A percentile compares a stretch with the other conserved stretches of the same genome.
Evolutionary conservation across 2,888 invertebrate genomes (phyloP).

Genomic region (Ypsolopha sequella): DNA sequence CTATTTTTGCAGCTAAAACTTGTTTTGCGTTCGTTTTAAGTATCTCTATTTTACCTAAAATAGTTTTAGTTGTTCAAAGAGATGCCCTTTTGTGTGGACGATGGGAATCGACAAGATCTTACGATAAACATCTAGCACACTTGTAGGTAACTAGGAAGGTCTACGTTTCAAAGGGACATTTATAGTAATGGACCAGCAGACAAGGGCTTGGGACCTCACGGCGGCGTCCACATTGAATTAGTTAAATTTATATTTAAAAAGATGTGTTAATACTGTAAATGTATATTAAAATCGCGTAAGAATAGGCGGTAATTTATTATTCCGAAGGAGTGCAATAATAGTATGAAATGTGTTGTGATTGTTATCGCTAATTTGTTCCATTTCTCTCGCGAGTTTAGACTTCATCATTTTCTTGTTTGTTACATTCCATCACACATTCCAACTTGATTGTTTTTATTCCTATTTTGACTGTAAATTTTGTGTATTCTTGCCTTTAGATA

Average conservation of each 20-base stretch:
- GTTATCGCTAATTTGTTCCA: slow-evolving; percentile 45
- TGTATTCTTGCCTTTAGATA: slow-evolving; percentile 14
- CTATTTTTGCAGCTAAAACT: neutral
- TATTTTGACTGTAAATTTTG: slow-evolving; percentile 10
- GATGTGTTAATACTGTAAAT: slow-evolving; percentile 68
- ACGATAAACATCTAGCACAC: slow-evolving; percentile 10
- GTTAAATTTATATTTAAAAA: slow-evolving; percentile 64
- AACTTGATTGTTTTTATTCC: slow-evolving; percentile 14
- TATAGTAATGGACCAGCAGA: neutral
- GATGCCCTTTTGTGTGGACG: neutral
- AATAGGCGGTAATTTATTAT: slow-evolving; percentile 58
- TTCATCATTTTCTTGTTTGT: slow-evolving; percentile 49
- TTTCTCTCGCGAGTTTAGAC: neutral
- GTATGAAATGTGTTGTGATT: slow-evolving; percentile 66
- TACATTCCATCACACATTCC: slow-evolving; percentile 58
- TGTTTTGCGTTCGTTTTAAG: neutral
- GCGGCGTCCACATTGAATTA: slow-evolving; percentile 54
- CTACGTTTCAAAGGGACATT: slow-evolving; percentile 22
- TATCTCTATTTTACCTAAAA: neutral
- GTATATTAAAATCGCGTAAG: slow-evolving; percentile 52
- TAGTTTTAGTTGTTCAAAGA: neutral
- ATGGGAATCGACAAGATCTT: neutral
- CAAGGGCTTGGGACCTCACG: slow-evolving; percentile 19
- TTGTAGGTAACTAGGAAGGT: slow-evolving; percentile 33
- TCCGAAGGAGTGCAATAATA: slow-evolving; percentile 66